phyloP scores from a whole-genome alignment of 2,113 vertebrate species.

The Prinia subflava region DNA sequence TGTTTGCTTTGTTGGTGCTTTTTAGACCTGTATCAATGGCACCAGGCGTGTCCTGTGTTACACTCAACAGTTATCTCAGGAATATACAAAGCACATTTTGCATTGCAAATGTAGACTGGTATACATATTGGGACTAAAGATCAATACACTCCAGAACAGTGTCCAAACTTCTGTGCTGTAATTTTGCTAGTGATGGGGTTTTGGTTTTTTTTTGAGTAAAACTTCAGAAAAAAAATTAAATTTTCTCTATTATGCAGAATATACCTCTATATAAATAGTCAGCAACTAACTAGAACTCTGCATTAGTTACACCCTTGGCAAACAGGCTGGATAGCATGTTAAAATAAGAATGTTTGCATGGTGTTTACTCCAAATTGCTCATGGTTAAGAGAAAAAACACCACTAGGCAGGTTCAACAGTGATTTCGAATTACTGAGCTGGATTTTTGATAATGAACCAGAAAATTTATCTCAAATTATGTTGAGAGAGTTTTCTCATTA shows the following conservation, averaged over 20 bases:
- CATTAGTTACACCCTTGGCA: not conserved
- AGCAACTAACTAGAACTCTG: not conserved
- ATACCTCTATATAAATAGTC: not conserved
- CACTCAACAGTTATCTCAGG: not conserved
- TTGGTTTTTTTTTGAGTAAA: not conserved
- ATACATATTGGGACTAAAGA: not conserved
- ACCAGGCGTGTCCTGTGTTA: not conserved
- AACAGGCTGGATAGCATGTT: not conserved
- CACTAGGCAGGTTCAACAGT: not conserved
- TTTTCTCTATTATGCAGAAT: not conserved
- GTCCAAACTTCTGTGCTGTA: not conserved
- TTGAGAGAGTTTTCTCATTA: not conserved
- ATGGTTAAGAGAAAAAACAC: not conserved
- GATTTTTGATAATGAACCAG: not conserved
- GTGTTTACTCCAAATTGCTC: not conserved
- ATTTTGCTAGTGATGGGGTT: not conserved
- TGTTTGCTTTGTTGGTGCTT: not conserved
- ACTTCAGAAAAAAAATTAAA: not conserved
- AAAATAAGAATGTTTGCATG: not conserved
- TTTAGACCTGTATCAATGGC: not conserved
- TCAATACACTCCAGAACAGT: not conserved
- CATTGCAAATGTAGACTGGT: not conserved
- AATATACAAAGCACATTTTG: not conserved
- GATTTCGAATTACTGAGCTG: not conserved
- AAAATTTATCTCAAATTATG: not conserved